phyloP scores from a whole-genome alignment of 2,888 invertebrate species.

The Zaprionus obscuricornis region DNA sequence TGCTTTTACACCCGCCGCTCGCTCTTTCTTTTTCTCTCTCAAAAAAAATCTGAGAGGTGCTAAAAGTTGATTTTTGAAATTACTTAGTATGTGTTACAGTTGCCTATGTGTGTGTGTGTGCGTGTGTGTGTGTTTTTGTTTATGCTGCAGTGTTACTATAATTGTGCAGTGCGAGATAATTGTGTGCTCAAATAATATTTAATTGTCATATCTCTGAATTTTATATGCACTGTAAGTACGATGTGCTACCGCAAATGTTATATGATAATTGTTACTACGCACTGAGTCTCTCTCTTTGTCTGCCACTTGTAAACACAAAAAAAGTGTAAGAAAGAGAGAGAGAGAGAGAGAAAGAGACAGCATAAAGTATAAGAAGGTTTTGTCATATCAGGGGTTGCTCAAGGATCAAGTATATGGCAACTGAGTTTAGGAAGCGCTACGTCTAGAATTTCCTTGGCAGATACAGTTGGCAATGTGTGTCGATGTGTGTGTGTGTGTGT shows the following conservation, averaged over 20 bases:
- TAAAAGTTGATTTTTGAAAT: conserved; percentile 61
- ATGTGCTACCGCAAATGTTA: too few species aligned
- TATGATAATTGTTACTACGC: too few species aligned
- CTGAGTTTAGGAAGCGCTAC: too few species aligned
- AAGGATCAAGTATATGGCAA: conserved; percentile 15
- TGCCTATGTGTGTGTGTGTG: too few species aligned
- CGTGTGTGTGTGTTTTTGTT: conserved; percentile 8
- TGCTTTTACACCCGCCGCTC: too few species aligned
- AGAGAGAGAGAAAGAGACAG: conserved; percentile 7
- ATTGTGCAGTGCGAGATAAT: conserved; percentile 64
- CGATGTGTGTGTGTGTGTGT: not conserved
- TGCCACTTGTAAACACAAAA: too few species aligned
- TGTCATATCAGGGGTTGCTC: conserved; percentile 33
- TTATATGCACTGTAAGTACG: not conserved
- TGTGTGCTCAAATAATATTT: conserved; percentile 67
- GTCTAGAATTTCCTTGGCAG: conserved; percentile 69
- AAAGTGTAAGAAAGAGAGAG: not conserved
- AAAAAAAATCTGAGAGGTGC: conserved; percentile 44
- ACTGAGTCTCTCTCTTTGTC: too few species aligned
- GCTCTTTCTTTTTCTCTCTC: too few species aligned
- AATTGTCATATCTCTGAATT: conserved; percentile 63
- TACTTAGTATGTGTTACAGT: conserved; percentile 42
- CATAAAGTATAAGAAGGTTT: conserved; percentile 3
- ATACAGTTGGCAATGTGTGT: conserved; percentile 23
- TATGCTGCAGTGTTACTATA: conserved; percentile 44